Evolutionary conservation across 2,797 vertebrate species (phyloP).

Genomic region (Tragelaphus eurycerus): DNA sequence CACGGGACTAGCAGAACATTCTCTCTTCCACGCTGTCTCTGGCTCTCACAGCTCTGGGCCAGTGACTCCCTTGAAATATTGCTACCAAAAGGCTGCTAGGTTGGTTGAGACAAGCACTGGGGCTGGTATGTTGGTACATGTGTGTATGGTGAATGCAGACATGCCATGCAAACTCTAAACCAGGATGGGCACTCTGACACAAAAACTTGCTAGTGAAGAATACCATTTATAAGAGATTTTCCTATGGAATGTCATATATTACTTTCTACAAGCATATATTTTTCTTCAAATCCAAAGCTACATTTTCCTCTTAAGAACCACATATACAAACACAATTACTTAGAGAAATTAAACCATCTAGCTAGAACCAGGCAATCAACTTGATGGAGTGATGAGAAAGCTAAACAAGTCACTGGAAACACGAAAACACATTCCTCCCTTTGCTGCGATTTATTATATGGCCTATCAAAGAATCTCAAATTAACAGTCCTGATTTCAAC

Average conservation of each 20-base stretch:
- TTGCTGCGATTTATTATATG: not conserved
- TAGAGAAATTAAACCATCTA: conserved; percentile 10
- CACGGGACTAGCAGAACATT: not conserved
- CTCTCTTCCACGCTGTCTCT: not conserved
- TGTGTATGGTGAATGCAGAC: not conserved
- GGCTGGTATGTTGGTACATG: not conserved
- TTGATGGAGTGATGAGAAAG: not conserved
- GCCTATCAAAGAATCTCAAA: conserved; percentile 1
- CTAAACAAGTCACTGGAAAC: not conserved
- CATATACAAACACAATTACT: conserved; percentile 18
- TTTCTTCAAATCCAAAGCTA: conserved; percentile 22
- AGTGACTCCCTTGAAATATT: not conserved
- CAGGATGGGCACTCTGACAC: not conserved
- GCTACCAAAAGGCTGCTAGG: not conserved
- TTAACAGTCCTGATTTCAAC: not conserved
- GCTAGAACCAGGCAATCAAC: not conserved
- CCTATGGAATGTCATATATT: not conserved
- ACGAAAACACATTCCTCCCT: not conserved
- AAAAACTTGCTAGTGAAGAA: not conserved
- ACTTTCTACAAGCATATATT: not conserved
- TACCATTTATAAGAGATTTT: not conserved
- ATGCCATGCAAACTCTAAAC: not conserved
- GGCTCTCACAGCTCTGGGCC: not conserved
- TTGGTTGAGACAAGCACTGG: not conserved
- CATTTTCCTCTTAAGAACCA: not conserved